These are phyloP conservation scores for Artibeus lituratus DNA, from an alignment of 2,797 vertebrate genomes.

Conservation along the genomic window DNA sequence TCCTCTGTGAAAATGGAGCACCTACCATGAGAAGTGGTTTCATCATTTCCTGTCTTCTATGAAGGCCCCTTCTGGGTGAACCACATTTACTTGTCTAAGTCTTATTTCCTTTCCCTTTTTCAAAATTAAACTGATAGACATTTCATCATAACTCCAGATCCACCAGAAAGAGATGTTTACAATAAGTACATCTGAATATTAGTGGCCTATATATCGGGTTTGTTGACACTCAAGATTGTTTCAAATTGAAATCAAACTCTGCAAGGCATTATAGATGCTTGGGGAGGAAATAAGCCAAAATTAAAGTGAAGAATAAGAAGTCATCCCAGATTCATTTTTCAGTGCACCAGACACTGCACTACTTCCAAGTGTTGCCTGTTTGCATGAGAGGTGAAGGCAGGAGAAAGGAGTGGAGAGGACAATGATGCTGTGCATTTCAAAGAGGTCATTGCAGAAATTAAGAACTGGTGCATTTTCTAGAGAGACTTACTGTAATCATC, in stretches of 20 bases:
- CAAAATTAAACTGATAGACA: neutral
- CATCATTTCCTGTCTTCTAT: slow-evolving; percentile 18
- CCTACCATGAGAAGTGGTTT: neutral
- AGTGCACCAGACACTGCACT: neutral
- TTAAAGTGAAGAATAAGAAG: neutral
- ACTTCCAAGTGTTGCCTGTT: neutral
- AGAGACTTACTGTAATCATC: neutral
- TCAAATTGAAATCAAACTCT: neutral
- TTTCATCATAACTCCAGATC: neutral
- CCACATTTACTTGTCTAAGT: neutral
- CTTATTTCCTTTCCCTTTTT: neutral
- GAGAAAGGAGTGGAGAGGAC: neutral
- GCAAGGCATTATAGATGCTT: neutral
- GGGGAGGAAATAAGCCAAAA: neutral
- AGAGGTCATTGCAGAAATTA: neutral
- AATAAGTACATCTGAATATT: neutral
- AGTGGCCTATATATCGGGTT: neutral
- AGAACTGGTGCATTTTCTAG: neutral
- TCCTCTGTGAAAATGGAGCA: slow-evolving; percentile 16
- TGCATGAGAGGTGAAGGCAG: neutral
- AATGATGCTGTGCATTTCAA: neutral
- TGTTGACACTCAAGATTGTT: neutral
- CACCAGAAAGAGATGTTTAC: neutral
- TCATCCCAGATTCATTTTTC: neutral
- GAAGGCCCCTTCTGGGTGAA: neutral